These are phyloP conservation scores for Lasioglossum oenotherae DNA, from an alignment of 2,888 invertebrate species.

Conservation along the genomic window DNA sequence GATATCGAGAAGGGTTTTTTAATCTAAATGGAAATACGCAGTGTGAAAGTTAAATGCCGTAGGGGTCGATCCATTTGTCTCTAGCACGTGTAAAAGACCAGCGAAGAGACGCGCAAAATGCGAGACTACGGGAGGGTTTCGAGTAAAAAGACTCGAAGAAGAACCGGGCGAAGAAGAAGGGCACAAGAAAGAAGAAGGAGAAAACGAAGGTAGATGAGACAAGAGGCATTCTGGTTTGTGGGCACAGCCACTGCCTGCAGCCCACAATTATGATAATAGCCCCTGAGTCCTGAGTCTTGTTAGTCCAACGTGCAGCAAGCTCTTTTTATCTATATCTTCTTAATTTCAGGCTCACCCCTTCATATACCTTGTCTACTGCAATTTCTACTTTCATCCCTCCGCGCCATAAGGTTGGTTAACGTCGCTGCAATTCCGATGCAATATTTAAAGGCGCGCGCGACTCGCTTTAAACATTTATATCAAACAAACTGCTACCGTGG, in stretches of 20 bases:
- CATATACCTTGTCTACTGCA: conserved; percentile 45
- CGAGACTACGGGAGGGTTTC: conserved; percentile 72
- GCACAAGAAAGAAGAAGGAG: conserved; percentile 49
- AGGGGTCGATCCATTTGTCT: conserved; percentile 69
- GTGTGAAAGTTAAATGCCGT: conserved; percentile 47
- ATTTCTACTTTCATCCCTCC: conserved; percentile 61
- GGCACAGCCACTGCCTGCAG: conserved; percentile 83
- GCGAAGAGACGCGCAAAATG: conserved; percentile 69
- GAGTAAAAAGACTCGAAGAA: conserved; percentile 70
- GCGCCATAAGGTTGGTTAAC: conserved; percentile 60
- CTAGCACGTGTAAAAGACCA: conserved; percentile 70
- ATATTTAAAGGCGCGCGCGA: not conserved
- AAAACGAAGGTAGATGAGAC: conserved; percentile 79
- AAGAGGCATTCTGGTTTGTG: conserved; percentile 84
- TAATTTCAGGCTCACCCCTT: conserved; percentile 64
- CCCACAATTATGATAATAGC: conserved; percentile 84
- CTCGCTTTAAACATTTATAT: not conserved
- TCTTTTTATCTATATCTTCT: conserved; percentile 79
- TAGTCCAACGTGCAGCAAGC: conserved; percentile 81
- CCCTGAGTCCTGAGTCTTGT: conserved; percentile 82
- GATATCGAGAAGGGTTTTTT: conserved; percentile 41
- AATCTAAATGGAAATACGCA: conserved; percentile 61
- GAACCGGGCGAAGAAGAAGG: conserved; percentile 31
- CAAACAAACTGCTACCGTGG: not conserved
- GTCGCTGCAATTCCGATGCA: conserved; percentile 51